Conservation (phyloP, 1,140 invertebrate genomes). For the Nomia melanderi region DNA sequence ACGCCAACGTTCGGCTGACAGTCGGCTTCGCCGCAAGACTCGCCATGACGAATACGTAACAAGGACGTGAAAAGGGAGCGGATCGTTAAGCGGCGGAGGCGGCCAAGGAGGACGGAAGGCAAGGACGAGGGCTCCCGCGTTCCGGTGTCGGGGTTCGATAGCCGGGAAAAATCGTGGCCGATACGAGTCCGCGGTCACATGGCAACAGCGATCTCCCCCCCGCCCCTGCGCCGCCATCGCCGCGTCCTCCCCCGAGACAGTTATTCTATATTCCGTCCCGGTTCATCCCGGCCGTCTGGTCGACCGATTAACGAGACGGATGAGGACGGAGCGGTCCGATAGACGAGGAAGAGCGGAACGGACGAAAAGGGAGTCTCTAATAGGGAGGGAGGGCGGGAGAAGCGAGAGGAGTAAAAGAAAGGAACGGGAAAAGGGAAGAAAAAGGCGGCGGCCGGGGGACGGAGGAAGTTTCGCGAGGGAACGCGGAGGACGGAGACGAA, state of each 20-base stretch:
- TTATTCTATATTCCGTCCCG: slow-evolving; percentile 64
- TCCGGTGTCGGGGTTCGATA: slow-evolving; percentile 35
- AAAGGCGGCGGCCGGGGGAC: no score
- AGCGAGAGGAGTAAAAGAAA: slow-evolving; percentile 47
- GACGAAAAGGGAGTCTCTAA: slow-evolving; percentile 21
- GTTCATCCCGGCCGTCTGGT: slow-evolving; percentile 27
- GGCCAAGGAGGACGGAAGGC: not conserved
- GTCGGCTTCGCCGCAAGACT: no score
- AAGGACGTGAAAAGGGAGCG: no score
- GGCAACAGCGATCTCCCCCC: slow-evolving; percentile 71
- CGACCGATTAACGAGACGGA: slow-evolving; percentile 22
- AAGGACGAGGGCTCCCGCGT: slow-evolving; percentile 1
- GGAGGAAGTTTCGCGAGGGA: slow-evolving; percentile 36
- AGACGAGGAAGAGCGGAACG: slow-evolving; percentile 42
- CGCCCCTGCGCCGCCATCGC: slow-evolving; percentile 38
- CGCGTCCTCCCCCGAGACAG: slow-evolving; percentile 44
- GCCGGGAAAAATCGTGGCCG: slow-evolving; percentile 62
- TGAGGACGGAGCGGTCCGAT: slow-evolving; percentile 11
- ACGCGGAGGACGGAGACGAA: slow-evolving; percentile 52
- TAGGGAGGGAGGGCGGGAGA: slow-evolving; percentile 12
- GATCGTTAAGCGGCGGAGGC: not conserved
- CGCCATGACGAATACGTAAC: no score
- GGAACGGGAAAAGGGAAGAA: slow-evolving; percentile 22
- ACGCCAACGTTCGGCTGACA: no score
- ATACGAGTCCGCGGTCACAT: slow-evolving; percentile 69